Evolutionary conservation across 2,797 vertebrate species (phyloP), one percentile per base, ranked within the genome.

Genomic region (Tokudaia tokunoshimensis): DNA sequence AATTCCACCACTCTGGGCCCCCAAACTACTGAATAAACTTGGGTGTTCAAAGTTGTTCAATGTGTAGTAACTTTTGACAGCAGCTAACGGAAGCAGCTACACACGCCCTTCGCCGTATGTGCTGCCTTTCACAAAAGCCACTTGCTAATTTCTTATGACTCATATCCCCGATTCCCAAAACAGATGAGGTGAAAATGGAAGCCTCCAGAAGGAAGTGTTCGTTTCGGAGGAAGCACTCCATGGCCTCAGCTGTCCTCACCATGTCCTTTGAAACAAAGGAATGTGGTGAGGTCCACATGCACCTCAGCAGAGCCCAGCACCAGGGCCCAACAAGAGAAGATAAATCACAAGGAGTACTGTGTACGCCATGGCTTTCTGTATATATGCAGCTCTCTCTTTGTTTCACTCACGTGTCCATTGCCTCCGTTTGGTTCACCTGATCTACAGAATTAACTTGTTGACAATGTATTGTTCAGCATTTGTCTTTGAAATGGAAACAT

Each of bases 131-230:
- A 74, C 41, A 92, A 94, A 96, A 97, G 90, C 50, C 55, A 89
- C 84, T 83, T 86, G 80, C 82, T 92, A 92, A 57, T 19, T 91
- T 50, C 83, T 63, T 81, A 70, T 92, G 93, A 95, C 67, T 96
- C 91, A 89, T 12, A 41, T 86, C 65, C 74, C 84, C 47, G 47
- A 84, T 88, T 88, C 65, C 91, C 50, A 47, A 96, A 97, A 94
- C 84, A 59, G 70, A 78, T 20, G 19, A 91, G 81, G 89, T 92
- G 20, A 94, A 88, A 89, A 88, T 44, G 24, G n/a, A 81, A 59
- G 50, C 93, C 92, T 96, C 94, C 92, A 91, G 86, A 87, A 74
- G 86, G 86, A 97, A 93, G 79, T 24, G 0, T 61, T 95, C 19
- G 0, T 86, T 96, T 79, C 17, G 10, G 57, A 9, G n/a, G 47